Base-by-base conservation (phyloP, 2,113 vertebrate species). In the Electrona antarctica region DNA sequence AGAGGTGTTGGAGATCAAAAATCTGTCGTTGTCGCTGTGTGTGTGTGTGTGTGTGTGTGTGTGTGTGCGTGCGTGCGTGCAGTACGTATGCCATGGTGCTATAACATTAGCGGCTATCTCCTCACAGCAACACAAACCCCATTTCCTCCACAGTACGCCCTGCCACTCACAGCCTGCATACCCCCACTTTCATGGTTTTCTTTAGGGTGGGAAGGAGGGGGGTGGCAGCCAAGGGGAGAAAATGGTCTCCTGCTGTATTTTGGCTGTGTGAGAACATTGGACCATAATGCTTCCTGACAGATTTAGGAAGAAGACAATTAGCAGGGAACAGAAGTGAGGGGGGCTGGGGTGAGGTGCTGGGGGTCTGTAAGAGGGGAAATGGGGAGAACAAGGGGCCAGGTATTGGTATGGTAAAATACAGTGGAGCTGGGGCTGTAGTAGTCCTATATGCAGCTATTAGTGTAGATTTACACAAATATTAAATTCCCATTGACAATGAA, bases 251-350 rank as follows among this genome's bases (percentile, higher is more conserved):
- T 80, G 84, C 83, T 88, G 89, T 76, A 89, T 72, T 80, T 83
- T 79, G 82, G 80, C 76, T 59, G 74, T 52, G 73, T 76, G 85
- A 84, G 76, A 86, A 88, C 68, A 86, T 73, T 64, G 73, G 69
- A 60, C 72, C 49, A 49, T 86, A 89, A 91, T 81, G 77, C 65
- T 41, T 82, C 73, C 78, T 87, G 88, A 91, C 90, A 90, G 86
- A 68, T 78, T 75, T 65, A 90, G 86, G 88, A 92, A 89, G 73
- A 85, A 54, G 79, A 82, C 86, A 87, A 88, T 91, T 91, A 91
- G 85, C 74, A 50, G 67, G 48, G 55, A 80, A 87, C 51, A 70
- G 60, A 41, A 41, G 33, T 4, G 61, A 71, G 71, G 13, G 74
- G 62, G 71, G 68, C 3, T n/a, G 77, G 46, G 48, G 65, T 15